Percentiles rank a stretch among this genome's conserved stretches.
phyloP scores from a whole-genome alignment of 2,888 invertebrate species.

The Dysmachus trigonus region DNA sequence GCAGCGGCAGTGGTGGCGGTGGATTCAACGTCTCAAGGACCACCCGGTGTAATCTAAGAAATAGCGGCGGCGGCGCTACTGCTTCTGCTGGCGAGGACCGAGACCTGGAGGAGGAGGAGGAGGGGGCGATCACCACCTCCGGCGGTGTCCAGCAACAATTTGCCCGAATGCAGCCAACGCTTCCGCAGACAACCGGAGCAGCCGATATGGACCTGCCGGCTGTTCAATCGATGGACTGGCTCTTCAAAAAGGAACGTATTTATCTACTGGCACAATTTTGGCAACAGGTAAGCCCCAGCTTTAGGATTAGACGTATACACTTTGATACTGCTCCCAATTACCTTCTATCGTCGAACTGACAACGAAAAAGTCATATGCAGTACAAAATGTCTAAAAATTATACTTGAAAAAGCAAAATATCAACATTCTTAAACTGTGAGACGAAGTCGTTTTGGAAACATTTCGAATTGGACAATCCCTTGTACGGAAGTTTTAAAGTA shows the following conservation, averaged over 20 bases:
- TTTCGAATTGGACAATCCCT: too few relatives aligned
- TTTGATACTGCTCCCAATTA: too few relatives aligned
- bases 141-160: conserved; percentile 43
- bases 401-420: too few relatives aligned
- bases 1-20: background rate
- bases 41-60: background rate
- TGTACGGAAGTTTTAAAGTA: too few relatives aligned
- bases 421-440: too few relatives aligned
- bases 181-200: conserved; percentile 76
- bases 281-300: conserved; percentile 83
- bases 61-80: background rate
- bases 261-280: conserved; percentile 94
- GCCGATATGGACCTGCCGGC: conserved; percentile 91
- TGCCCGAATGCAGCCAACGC: conserved; percentile 79
- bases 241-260: conserved; percentile 94
- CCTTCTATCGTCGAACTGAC: background rate
- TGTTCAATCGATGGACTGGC: conserved; percentile 96
- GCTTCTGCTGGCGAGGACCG: background rate
- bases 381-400: background rate
- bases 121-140: conserved; percentile 43
- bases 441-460: too few relatives aligned
- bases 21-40: background rate
- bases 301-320: background rate
- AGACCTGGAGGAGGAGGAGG: conserved; percentile 22
- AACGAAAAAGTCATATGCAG: background rate